phyloP scores from a whole-genome alignment of 2,888 invertebrate species.

The Dicranocentrus wangi region DNA sequence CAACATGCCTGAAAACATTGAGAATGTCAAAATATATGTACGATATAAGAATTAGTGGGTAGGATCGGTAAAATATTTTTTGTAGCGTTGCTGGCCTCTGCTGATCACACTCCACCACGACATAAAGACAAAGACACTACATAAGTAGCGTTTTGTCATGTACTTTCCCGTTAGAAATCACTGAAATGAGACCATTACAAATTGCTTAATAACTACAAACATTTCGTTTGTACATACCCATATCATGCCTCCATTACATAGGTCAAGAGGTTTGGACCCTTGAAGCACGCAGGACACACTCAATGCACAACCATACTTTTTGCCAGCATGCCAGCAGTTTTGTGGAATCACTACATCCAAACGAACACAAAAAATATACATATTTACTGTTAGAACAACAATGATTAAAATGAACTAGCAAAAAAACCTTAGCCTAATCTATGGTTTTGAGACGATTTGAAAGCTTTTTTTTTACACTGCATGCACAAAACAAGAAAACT shows the following conservation, averaged over 20 bases:
- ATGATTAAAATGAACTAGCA: too few species aligned
- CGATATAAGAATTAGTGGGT: background rate
- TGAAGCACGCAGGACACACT: constrained; percentile 92
- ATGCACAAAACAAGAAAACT: background rate
- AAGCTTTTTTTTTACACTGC: background rate
- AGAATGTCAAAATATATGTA: background rate
- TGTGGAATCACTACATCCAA: constrained; percentile 75
- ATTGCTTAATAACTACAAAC: constrained; percentile 9
- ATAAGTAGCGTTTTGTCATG: background rate
- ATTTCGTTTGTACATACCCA: constrained; percentile 79
- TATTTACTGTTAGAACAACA: too few species aligned
- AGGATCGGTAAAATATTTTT: too few species aligned
- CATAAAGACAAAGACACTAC: too few species aligned
- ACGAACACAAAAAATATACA: too few species aligned
- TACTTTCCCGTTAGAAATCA: constrained; percentile 28
- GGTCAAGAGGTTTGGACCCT: constrained; percentile 89
- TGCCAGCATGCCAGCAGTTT: constrained; percentile 84
- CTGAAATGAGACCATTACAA: constrained; percentile 48
- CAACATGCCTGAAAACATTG: constrained; percentile 79
- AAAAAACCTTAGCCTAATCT: too few species aligned
- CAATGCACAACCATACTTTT: constrained; percentile 90
- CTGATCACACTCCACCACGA: too few species aligned
- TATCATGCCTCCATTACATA: constrained; percentile 94
- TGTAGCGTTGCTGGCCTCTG: too few species aligned
- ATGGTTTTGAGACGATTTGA: constrained; percentile 25